A percentile compares a stretch with the other conserved stretches of the same genome.
Conservation (phyloP, 1,140 invertebrate species). For the Pogonomyrmex californicus region DNA sequence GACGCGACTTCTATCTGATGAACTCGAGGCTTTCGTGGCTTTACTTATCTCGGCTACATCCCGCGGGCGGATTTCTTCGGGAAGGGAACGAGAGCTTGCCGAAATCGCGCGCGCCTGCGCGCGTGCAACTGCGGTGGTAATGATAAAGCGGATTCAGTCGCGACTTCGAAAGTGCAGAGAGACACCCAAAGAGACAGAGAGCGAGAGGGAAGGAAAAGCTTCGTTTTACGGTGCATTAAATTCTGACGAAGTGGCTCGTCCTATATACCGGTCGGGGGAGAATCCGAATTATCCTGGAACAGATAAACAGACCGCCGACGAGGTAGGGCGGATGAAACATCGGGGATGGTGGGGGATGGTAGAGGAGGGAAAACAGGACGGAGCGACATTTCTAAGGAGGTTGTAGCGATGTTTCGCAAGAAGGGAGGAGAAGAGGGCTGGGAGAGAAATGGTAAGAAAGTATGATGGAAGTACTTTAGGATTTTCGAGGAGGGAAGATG, state of each 20-base stretch:
- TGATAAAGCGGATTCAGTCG: conserved; percentile 61
- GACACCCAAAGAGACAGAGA: conserved; percentile 8
- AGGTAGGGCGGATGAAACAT: not conserved
- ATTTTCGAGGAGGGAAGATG: conserved; percentile 49
- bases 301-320: conserved; percentile 54
- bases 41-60: conserved; percentile 45
- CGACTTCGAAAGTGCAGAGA: conserved; percentile 34
- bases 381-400: conserved; percentile 36
- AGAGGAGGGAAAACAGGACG: conserved; percentile 3
- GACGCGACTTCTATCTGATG: conserved; percentile 31
- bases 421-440: not conserved
- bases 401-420: conserved; percentile 27
- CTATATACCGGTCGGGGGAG: conserved; percentile 3
- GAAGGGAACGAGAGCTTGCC: conserved; percentile 31
- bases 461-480: conserved; percentile 59
- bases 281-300: conserved; percentile 54
- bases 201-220: conserved; percentile 11
- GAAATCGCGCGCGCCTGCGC: conserved; percentile 29
- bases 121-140: conserved; percentile 48
- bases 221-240: conserved; percentile 64
- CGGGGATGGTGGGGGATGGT: too few relatives aligned
- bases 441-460: conserved; percentile 47
- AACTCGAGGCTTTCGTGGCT: conserved; percentile 46
- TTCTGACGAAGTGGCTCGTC: conserved; percentile 57
- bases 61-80: conserved; percentile 50